A percentile compares a stretch with the other conserved stretches of the same genome.
Conservation (phyloP, 2,113 vertebrate species). For the Perccottus glenii region DNA sequence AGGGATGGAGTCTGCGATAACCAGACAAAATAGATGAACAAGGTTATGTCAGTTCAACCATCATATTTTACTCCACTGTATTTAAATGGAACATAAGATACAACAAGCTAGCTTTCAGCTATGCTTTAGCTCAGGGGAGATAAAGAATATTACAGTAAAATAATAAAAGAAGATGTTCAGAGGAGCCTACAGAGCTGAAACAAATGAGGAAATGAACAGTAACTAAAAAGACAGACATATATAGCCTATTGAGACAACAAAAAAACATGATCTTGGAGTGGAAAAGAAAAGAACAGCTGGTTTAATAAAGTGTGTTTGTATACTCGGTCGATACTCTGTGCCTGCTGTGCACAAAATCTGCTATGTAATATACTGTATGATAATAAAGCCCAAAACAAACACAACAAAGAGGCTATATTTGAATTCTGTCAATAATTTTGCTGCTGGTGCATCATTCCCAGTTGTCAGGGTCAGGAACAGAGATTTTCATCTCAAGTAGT, state of each 20-base stretch:
- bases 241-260: background rate
- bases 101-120: background rate
- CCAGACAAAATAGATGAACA: background rate
- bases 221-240: conserved; percentile 5
- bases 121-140: background rate
- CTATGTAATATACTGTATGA: background rate
- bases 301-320: background rate
- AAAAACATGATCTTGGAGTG: background rate
- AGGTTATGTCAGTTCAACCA: no score
- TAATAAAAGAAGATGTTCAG: background rate
- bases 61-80: no score
- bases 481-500: conserved; percentile 23
- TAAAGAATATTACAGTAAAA: background rate
- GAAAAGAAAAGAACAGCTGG: background rate
- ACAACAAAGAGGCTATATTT: background rate
- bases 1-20: conserved; percentile 2
- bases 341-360: background rate
- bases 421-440: conserved; percentile 19
- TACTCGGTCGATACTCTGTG: background rate
- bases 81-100: no score
- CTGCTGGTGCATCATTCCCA: conserved; percentile 10
- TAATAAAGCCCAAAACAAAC: background rate
- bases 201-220: background rate
- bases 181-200: background rate
- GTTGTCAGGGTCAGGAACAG: conserved; percentile 31